Percentiles rank a stretch among this genome's conserved stretches.
phyloP scores from a whole-genome alignment of 1,140 invertebrate genomes.

The Papilio glaucus region DNA sequence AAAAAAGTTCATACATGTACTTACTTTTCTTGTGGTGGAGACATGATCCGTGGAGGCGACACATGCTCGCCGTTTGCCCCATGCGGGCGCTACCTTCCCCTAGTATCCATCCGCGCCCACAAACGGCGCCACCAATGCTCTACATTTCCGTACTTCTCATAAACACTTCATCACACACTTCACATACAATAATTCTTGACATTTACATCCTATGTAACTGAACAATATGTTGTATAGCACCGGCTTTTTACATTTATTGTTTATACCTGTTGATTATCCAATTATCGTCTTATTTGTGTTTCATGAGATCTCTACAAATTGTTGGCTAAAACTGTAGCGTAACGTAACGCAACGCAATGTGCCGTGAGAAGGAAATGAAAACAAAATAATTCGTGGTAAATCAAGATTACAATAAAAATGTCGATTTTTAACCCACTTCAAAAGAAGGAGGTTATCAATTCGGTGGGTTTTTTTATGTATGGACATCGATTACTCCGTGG shows the following conservation, averaged over 20 bases:
- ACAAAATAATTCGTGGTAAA: too few relatives aligned
- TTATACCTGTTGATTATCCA: conserved; percentile 39
- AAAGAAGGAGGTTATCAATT: too few relatives aligned
- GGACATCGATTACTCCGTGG: too few relatives aligned
- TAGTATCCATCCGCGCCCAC: conserved; percentile 85
- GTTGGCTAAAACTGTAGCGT: too few relatives aligned
- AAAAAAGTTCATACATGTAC: conserved; percentile 57
- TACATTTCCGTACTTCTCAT: conserved; percentile 57
- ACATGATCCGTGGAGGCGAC: conserved; percentile 86
- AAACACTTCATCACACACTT: conserved; percentile 54
- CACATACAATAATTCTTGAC: conserved; percentile 53
- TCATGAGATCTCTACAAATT: too few relatives aligned
- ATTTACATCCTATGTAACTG: conserved; percentile 48
- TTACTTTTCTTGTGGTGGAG: conserved; percentile 86
- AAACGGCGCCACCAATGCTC: conserved; percentile 50
- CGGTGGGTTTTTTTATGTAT: too few relatives aligned
- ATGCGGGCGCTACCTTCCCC: conserved; percentile 87
- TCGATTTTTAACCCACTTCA: too few relatives aligned
- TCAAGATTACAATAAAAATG: too few relatives aligned
- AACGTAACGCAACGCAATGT: too few relatives aligned
- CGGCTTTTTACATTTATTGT: conserved; percentile 9
- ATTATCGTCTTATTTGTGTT: too few relatives aligned
- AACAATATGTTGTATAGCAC: conserved; percentile 38
- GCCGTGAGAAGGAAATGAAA: too few relatives aligned
- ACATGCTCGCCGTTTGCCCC: conserved; percentile 87